Evolutionary conservation across 2,797 vertebrate genomes (phyloP).

Genomic region (Steatocranus sp.): DNA sequence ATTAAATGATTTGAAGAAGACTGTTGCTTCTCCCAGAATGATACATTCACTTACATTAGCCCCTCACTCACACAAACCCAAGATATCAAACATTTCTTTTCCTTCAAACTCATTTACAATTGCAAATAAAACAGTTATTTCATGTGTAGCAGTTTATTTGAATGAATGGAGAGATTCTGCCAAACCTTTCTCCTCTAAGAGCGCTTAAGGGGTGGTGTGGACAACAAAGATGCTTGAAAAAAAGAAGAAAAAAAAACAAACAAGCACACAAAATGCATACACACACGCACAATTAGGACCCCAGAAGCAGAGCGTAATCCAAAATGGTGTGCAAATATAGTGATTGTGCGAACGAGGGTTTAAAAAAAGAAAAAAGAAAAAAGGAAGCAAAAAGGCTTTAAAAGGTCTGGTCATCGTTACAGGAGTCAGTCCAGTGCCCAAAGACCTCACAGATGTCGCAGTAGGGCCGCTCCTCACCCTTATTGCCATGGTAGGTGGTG

Average conservation of each 20-base stretch:
- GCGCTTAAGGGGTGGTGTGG: conserved; percentile 53
- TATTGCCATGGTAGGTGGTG: conserved; percentile 88
- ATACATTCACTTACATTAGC: conserved; percentile 11
- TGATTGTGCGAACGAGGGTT: conserved; percentile 44
- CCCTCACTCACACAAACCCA: conserved; percentile 24
- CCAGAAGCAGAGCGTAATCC: conserved; percentile 39
- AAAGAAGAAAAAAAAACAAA: neutral
- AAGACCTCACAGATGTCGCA: conserved; percentile 96
- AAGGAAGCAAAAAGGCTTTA: conserved; percentile 54
- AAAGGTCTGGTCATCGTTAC: conserved; percentile 96
- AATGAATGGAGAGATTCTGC: conserved; percentile 2
- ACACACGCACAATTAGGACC: conserved; percentile 27
- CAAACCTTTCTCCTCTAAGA: conserved; percentile 29
- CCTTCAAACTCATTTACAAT: conserved; percentile 12
- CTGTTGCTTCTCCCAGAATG: neutral
- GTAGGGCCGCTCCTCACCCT: conserved; percentile 87
- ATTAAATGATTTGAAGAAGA: conserved; percentile 45
- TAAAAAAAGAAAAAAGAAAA: neutral
- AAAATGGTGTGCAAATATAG: conserved; percentile 64
- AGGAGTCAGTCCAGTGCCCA: conserved; percentile 90
- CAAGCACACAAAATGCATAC: conserved; percentile 43
- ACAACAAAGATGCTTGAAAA: conserved; percentile 32
- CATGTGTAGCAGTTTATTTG: neutral
- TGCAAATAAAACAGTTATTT: conserved; percentile 6
- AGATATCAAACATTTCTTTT: neutral